Evolutionary conservation across 2,888 invertebrate species (phyloP).

Genomic region (Drosophila rubida): DNA sequence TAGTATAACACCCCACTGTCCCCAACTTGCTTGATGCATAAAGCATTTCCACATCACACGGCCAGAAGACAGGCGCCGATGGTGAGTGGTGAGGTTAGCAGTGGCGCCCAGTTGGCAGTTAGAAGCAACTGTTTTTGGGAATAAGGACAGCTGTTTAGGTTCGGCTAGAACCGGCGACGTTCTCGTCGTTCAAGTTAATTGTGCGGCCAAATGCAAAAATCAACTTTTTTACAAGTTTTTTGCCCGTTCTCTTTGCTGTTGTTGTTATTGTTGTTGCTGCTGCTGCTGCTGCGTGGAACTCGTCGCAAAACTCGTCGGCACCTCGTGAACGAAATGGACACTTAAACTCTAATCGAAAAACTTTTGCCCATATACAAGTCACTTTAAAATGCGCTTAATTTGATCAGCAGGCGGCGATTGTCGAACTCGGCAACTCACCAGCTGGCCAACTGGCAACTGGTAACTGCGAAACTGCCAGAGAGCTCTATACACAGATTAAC

Average conservation of each 20-base stretch:
- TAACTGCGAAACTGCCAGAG: conserved; percentile 9
- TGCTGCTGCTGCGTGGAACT: background rate
- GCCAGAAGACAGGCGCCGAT: conserved; percentile 47
- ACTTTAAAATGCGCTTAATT: conserved; percentile 79
- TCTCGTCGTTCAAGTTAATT: conserved; percentile 70
- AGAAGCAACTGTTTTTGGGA: conserved; percentile 49
- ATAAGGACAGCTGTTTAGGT: conserved; percentile 63
- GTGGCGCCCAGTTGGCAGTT: conserved; percentile 26
- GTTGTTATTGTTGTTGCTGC: background rate
- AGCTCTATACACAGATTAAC: conserved; percentile 60
- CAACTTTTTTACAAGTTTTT: conserved; percentile 70
- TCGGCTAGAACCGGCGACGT: conserved; percentile 35
- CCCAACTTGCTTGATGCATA: conserved; percentile 23
- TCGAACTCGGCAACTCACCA: conserved; percentile 39
- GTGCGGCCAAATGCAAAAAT: conserved; percentile 78
- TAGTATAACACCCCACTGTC: conserved; percentile 50
- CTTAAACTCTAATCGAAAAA: conserved; percentile 80
- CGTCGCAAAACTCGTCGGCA: conserved; percentile 58
- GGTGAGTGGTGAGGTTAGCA: conserved; percentile 27
- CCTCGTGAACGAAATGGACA: conserved; percentile 76
- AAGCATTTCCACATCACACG: conserved; percentile 55
- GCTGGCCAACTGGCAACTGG: conserved; percentile 3
- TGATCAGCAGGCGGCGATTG: conserved; percentile 78
- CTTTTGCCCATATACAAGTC: conserved; percentile 78
- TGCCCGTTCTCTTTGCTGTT: conserved; percentile 4